Evolutionary conservation across 2,888 invertebrate genomes (phyloP).

Genomic region (Deilephila elpenor): DNA sequence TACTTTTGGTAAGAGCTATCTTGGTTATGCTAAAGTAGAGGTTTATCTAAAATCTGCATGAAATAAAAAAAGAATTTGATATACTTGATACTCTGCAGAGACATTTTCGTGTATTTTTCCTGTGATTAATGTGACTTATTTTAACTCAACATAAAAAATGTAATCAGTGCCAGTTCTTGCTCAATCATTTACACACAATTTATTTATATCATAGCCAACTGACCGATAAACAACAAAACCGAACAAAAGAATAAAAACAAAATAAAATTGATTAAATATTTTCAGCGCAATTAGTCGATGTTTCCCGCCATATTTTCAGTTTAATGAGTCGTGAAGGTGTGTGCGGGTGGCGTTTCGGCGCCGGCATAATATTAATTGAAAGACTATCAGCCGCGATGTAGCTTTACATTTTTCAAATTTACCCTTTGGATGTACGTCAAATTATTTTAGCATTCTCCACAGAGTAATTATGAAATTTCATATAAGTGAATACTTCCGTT

Average conservation of each 20-base stretch:
- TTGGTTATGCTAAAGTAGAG: neutral
- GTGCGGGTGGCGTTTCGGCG: constrained; percentile 2
- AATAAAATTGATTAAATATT: constrained; percentile 3
- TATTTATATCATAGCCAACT: too few relatives aligned
- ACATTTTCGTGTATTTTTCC: too few relatives aligned
- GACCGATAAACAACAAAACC: too few relatives aligned
- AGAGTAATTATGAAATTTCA: neutral
- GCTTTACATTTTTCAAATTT: neutral
- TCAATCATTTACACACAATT: neutral
- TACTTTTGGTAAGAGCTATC: neutral
- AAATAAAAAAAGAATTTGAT: neutral
- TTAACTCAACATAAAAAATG: too few relatives aligned
- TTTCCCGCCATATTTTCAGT: constrained; percentile 17
- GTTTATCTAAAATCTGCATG: neutral
- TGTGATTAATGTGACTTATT: too few relatives aligned
- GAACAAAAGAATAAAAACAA: neutral
- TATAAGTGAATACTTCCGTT: too few relatives aligned
- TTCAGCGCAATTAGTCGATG: neutral
- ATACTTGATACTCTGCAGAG: too few relatives aligned
- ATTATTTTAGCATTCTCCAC: neutral
- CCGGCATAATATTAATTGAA: constrained; percentile 17
- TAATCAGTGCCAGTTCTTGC: neutral
- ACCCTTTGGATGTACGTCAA: neutral
- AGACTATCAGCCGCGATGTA: neutral
- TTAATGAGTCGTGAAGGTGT: constrained; percentile 26